These are phyloP conservation scores for Cyprinodon variegatus DNA, from an alignment of 2,113 vertebrate species.

Conservation along the genomic window DNA sequence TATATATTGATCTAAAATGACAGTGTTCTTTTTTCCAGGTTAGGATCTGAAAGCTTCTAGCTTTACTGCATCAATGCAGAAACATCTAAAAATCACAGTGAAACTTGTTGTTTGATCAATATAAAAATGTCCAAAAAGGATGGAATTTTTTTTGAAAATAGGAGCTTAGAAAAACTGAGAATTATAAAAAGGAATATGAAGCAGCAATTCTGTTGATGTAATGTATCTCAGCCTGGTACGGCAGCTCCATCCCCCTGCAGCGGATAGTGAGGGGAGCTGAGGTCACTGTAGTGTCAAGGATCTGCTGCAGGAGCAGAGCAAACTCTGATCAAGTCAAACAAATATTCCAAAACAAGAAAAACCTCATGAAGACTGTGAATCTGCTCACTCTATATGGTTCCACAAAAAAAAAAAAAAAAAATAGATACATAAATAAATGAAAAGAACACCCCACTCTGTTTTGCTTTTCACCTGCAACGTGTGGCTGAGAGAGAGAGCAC, in stretches of 20 bases:
- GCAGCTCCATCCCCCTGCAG: neutral
- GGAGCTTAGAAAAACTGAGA: too few relatives aligned
- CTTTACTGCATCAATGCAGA: too few relatives aligned
- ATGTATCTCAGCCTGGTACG: neutral
- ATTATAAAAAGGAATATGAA: neutral
- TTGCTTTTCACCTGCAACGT: conserved; percentile 36
- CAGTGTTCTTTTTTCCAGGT: too few relatives aligned
- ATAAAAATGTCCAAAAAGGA: neutral
- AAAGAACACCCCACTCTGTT: conserved; percentile 5
- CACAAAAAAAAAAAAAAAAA: neutral
- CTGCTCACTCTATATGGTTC: conserved; percentile 3
- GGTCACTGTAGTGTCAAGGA: neutral
- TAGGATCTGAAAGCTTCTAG: too few relatives aligned
- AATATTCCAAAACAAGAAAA: conserved; percentile 13
- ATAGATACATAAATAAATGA: neutral
- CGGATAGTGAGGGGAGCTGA: neutral
- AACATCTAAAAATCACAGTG: too few relatives aligned
- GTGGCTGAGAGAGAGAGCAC: conserved; percentile 54
- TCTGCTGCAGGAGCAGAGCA: neutral
- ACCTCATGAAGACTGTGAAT: neutral
- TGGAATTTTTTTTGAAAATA: neutral
- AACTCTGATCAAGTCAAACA: neutral
- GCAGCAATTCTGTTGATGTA: neutral
- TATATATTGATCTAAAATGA: too few relatives aligned
- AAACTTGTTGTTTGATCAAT: too few relatives aligned